Percentiles rank a stretch among this genome's conserved stretches.
Conservation (phyloP, 2,888 invertebrate genomes). For the Lasius platythorax region DNA sequence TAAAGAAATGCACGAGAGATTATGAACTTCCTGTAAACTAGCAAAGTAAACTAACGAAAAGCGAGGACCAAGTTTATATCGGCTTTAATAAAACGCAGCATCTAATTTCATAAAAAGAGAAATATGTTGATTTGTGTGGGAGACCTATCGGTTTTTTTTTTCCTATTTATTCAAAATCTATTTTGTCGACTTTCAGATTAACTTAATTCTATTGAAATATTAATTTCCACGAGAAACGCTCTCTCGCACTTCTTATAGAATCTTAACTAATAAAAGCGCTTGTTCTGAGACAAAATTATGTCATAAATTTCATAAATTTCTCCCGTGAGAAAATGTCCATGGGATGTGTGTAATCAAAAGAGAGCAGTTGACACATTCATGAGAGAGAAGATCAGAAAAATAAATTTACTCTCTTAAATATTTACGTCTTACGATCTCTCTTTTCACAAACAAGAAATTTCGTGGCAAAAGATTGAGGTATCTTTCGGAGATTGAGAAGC, state of each 20-base stretch:
- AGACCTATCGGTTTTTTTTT: not conserved
- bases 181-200: not conserved
- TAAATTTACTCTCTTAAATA: not conserved
- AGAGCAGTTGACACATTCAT: too few relatives aligned
- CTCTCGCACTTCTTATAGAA: not conserved
- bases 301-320: not conserved
- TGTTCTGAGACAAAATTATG: not conserved
- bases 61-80: too few relatives aligned
- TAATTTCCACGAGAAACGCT: not conserved
- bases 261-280: not conserved
- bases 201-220: slow-evolving; percentile 6
- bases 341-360: not conserved
- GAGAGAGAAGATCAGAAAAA: not conserved
- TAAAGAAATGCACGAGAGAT: too few relatives aligned
- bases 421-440: not conserved
- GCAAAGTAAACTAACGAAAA: too few relatives aligned
- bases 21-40: too few relatives aligned
- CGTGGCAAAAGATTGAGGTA: not conserved
- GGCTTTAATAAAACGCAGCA: too few relatives aligned
- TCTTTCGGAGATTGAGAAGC: too few relatives aligned
- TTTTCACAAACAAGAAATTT: not conserved
- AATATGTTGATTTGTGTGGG: not conserved
- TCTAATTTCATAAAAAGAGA: too few relatives aligned
- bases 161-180: not conserved
- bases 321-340: not conserved